Conservation (phyloP, 2,113 vertebrate genomes). For the Maccullochella peelii region DNA sequence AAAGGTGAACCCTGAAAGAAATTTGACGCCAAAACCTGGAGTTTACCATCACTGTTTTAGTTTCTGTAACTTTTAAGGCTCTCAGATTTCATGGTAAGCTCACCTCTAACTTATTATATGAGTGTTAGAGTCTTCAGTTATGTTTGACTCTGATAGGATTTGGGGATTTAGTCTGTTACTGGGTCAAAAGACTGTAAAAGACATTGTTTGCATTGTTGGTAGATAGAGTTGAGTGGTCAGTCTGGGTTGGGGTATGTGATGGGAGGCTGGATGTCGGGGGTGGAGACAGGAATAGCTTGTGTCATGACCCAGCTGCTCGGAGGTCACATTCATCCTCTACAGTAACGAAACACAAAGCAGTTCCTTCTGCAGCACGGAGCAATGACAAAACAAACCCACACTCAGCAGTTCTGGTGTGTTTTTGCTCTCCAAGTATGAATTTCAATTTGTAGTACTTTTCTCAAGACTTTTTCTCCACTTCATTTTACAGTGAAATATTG, state of each 20-base stretch:
- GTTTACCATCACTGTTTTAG: not conserved
- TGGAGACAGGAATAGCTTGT: conserved; percentile 36
- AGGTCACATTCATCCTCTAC: conserved; percentile 33
- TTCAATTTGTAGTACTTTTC: too few relatives aligned
- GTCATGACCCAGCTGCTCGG: conserved; percentile 45
- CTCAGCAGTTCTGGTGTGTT: not conserved
- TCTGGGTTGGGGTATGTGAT: conserved; percentile 1
- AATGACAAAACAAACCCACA: not conserved
- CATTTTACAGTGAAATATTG: too few relatives aligned
- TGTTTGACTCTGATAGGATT: not conserved
- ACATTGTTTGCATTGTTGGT: conserved; percentile 19
- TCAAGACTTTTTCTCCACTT: too few relatives aligned
- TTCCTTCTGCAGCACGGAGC: not conserved
- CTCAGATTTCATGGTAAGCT: not conserved
- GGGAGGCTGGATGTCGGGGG: conserved; percentile 19
- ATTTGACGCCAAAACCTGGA: too few relatives aligned
- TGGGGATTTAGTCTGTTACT: not conserved
- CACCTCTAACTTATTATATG: not conserved
- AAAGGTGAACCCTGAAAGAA: too few relatives aligned
- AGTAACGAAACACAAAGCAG: conserved; percentile 17
- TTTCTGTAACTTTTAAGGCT: not conserved
- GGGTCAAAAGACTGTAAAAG: not conserved
- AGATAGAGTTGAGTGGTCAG: not conserved
- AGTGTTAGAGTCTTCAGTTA: not conserved
- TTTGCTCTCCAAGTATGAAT: not conserved